These are phyloP conservation scores for Drosophila phalerata DNA, from an alignment of 2,888 invertebrate genomes.

Conservation along the genomic window DNA sequence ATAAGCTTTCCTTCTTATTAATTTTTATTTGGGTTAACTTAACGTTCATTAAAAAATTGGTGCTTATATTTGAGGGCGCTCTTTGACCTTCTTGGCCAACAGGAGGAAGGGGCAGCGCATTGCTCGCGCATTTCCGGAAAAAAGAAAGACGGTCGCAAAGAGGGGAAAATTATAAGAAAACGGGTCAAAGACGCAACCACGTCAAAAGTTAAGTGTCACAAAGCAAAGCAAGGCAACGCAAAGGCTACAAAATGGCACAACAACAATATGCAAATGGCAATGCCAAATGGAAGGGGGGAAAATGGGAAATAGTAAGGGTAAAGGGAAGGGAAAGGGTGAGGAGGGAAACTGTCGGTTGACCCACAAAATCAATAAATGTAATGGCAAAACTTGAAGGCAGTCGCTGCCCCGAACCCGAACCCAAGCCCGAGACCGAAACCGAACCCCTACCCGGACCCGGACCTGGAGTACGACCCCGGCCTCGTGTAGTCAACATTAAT, in stretches of 20 bases:
- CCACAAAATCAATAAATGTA: constrained; percentile 70
- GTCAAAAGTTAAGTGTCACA: constrained; percentile 77
- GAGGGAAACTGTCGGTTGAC: constrained; percentile 26
- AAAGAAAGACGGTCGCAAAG: neutral
- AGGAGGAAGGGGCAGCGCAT: neutral
- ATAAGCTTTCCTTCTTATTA: neutral
- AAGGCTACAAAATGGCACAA: constrained; percentile 39
- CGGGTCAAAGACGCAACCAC: constrained; percentile 69
- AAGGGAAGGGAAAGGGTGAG: neutral
- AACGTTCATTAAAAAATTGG: constrained; percentile 17
- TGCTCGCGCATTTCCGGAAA: constrained; percentile 60
- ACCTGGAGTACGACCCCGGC: constrained; percentile 23
- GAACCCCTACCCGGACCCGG: neutral
- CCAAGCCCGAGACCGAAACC: constrained; percentile 5
- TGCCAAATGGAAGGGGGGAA: neutral
- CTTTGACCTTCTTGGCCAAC: constrained; percentile 45
- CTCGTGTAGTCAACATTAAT: constrained; percentile 65
- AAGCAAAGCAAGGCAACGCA: constrained; percentile 51
- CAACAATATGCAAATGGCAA: constrained; percentile 52
- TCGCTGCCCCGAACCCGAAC: constrained; percentile 13
- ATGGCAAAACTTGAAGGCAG: constrained; percentile 68
- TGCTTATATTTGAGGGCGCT: constrained; percentile 18
- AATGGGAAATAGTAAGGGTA: constrained; percentile 1
- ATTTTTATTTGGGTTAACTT: constrained; percentile 20
- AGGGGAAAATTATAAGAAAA: constrained; percentile 35